Evolutionary conservation across 2,113 vertebrate genomes (phyloP).

Genomic region (Siniperca knerii): DNA sequence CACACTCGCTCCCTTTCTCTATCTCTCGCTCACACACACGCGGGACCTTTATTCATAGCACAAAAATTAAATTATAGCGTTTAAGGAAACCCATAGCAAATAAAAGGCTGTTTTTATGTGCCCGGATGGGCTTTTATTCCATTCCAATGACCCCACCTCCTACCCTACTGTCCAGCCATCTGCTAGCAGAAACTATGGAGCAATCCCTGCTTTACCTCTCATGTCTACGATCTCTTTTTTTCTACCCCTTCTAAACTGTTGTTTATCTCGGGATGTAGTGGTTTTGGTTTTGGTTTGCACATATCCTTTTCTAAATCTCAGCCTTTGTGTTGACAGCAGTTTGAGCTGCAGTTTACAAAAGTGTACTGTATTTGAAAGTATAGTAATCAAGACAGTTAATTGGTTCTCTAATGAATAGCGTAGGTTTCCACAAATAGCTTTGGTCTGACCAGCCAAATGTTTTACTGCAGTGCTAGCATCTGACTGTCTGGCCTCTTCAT

Average conservation of each 20-base stretch:
- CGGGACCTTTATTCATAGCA: slow-evolving; percentile 64
- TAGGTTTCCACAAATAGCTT: slow-evolving; percentile 62
- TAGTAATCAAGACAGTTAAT: slow-evolving; percentile 54
- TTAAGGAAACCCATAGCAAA: slow-evolving; percentile 64
- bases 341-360: slow-evolving; percentile 51
- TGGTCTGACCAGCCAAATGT: slow-evolving; percentile 38
- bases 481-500: slow-evolving; percentile 37
- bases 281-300: slow-evolving; percentile 56
- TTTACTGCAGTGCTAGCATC: slow-evolving; percentile 44
- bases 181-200: slow-evolving; percentile 50
- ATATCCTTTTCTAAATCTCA: slow-evolving; percentile 52
- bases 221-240: slow-evolving; percentile 12
- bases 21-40: neutral
- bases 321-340: slow-evolving; percentile 46
- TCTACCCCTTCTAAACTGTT: slow-evolving; percentile 14
- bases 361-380: slow-evolving; percentile 26
- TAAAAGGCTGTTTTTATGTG: slow-evolving; percentile 71
- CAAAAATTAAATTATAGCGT: slow-evolving; percentile 64
- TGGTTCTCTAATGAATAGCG: slow-evolving; percentile 55
- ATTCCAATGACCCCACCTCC: slow-evolving; percentile 63
- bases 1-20: slow-evolving; percentile 6
- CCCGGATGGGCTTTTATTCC: slow-evolving; percentile 58
- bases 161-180: slow-evolving; percentile 72
- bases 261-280: slow-evolving; percentile 59
- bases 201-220: slow-evolving; percentile 20